Base-by-base conservation (phyloP, 2,113 vertebrate species). In the Myotis davidii region DNA sequence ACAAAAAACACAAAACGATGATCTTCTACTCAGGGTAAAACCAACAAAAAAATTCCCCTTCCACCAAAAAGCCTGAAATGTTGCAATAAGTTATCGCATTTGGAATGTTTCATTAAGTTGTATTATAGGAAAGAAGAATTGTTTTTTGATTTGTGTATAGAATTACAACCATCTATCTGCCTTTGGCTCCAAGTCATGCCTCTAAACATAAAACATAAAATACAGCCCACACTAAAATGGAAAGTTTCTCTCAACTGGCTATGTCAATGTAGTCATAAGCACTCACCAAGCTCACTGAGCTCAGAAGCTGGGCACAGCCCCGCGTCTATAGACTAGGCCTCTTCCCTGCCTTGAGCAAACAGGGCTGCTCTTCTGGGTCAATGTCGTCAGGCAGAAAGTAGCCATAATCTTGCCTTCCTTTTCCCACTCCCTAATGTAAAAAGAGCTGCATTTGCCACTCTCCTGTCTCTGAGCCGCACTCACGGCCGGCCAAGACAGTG, bases 41-140 rank as follows among this genome's bases (percentile, higher is more conserved):
- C 65, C 97, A 97, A 97, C 54, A 97, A 98, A 97, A 96, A 97
- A 98, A 50, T 96, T 95, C 97, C 98, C 98, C 94, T 98, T 98
- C 98, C 97, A 98, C 98, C 98, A 98, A 98, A 98, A 98, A 98
- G 98, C 98, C 98, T 98, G 98, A 98, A 98, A 98, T 98, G 98
- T 98, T 98, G 98, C 97, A 98, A 98, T 98, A 98, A 98, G 98
- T 98, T 98, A 94, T 98, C 97, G 98, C 97, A 98, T 98, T 98
- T 98, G 98, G 97, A 98, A 97, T 98, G 96, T 98, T 98, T 98
- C 97, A 98, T 98, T 98, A 97, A 98, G 97, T 98, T 98, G 97
- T 98, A 95, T 98, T 98, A 96, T 64, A 83, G 91, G 81, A 93
- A 96, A 96, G 83, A 78, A 87, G 96, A 82, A 92, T 96, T 90